phyloP scores from a whole-genome alignment of 2,797 vertebrate genomes.

The Tarsius wallacei region DNA sequence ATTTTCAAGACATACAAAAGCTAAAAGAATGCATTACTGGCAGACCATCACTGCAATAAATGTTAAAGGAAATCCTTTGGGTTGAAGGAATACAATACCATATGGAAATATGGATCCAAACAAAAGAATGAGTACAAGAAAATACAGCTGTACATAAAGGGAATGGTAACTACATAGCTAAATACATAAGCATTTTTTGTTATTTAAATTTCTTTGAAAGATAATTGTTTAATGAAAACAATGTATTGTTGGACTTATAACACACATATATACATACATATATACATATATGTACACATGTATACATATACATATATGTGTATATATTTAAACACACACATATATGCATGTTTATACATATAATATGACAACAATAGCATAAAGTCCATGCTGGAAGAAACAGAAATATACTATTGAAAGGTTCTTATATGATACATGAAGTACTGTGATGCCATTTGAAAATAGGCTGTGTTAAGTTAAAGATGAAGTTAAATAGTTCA shows the following conservation, averaged over 20 bases:
- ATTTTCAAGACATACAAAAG: not conserved
- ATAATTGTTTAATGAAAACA: too few species aligned
- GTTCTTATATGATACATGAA: too few species aligned
- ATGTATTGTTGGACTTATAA: not conserved
- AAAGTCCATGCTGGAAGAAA: not conserved
- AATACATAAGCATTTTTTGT: not conserved
- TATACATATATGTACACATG: not conserved
- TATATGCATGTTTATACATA: too few species aligned
- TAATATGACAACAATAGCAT: not conserved
- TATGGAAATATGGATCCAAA: not conserved
- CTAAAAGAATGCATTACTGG: not conserved
- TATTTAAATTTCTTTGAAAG: not conserved
- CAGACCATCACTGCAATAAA: not conserved
- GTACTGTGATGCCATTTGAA: too few species aligned
- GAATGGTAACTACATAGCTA: not conserved
- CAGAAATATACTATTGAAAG: not conserved
- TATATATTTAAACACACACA: too few species aligned
- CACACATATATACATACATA: not conserved
- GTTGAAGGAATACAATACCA: not conserved
- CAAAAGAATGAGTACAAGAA: not conserved
- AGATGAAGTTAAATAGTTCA: too few species aligned
- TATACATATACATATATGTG: too few species aligned
- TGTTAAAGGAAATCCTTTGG: not conserved
- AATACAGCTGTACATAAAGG: not conserved
- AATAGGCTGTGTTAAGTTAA: too few species aligned